phyloP scores from a whole-genome alignment of 2,888 invertebrate species.

The Siphonodentalium dalli region DNA sequence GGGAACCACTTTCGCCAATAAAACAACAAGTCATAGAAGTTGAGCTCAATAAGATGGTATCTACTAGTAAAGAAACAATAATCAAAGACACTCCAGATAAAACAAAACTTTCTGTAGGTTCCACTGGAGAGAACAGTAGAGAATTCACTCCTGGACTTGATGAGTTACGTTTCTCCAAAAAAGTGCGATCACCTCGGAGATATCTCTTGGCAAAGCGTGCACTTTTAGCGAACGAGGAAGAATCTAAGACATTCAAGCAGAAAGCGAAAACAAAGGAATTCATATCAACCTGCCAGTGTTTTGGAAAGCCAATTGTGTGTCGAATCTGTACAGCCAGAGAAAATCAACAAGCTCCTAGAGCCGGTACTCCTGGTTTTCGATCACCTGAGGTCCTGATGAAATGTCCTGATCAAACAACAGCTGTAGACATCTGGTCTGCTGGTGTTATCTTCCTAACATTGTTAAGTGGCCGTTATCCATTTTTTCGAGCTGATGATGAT shows the following conservation, averaged over 20 bases:
- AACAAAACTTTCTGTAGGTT: no score
- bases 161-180: conserved; percentile 32
- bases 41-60: no score
- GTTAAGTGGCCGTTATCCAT: conserved; percentile 81
- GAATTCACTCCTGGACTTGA: conserved; percentile 32
- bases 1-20: no score
- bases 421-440: conserved; percentile 88
- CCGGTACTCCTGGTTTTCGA: conserved; percentile 88
- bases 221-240: conserved; percentile 36
- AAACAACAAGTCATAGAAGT: no score
- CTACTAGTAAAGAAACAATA: no score
- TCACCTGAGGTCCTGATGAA: conserved; percentile 79
- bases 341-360: conserved; percentile 76
- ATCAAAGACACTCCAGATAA: no score
- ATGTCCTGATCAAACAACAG: conserved; percentile 80
- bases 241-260: conserved; percentile 9
- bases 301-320: conserved; percentile 75
- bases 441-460: conserved; percentile 84
- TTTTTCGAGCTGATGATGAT: conserved; percentile 84
- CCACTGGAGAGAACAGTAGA: no score
- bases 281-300: conserved; percentile 73
- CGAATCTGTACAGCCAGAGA: conserved; percentile 73
- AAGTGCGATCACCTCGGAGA: conserved; percentile 47
- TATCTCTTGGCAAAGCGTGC: conserved; percentile 46
- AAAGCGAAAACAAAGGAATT: no score